Evolutionary conservation across 2,888 invertebrate genomes (phyloP).

Genomic region (Pristionchus entomophagus): DNA sequence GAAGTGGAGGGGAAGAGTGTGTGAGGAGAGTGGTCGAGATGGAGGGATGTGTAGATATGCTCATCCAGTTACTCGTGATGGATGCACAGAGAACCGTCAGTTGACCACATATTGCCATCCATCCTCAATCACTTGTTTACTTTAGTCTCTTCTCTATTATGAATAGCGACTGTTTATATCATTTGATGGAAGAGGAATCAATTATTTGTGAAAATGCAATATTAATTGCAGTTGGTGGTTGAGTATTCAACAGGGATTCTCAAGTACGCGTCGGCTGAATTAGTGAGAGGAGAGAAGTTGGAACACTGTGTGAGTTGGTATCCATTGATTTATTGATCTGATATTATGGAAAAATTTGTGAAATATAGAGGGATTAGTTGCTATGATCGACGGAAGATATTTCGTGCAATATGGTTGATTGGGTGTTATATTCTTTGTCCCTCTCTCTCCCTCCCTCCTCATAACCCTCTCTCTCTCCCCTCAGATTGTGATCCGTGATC

Average conservation of each 20-base stretch:
- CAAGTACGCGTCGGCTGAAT: conserved; percentile 67
- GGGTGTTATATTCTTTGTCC: no score
- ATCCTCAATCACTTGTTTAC: neutral
- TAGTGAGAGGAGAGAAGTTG: conserved; percentile 40
- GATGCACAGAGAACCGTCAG: conserved; percentile 20
- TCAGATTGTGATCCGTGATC: conserved; percentile 7
- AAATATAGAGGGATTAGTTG: no score
- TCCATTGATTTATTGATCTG: no score
- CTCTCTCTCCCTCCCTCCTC: no score
- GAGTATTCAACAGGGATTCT: conserved; percentile 72
- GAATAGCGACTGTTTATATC: no score
- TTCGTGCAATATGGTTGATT: no score
- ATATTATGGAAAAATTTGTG: no score
- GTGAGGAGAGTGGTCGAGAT: conserved; percentile 23
- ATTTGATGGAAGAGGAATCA: no score
- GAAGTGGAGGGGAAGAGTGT: conserved; percentile 44
- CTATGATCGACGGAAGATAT: no score
- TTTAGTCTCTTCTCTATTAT: no score
- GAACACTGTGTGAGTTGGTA: neutral
- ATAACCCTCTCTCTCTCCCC: neutral
- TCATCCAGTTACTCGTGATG: neutral
- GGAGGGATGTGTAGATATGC: neutral
- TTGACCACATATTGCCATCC: neutral
- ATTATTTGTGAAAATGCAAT: no score
- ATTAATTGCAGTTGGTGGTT: conserved; percentile 60